Base-by-base conservation (phyloP, 2,888 invertebrate species). In the Brachypalpus laphriformis region DNA sequence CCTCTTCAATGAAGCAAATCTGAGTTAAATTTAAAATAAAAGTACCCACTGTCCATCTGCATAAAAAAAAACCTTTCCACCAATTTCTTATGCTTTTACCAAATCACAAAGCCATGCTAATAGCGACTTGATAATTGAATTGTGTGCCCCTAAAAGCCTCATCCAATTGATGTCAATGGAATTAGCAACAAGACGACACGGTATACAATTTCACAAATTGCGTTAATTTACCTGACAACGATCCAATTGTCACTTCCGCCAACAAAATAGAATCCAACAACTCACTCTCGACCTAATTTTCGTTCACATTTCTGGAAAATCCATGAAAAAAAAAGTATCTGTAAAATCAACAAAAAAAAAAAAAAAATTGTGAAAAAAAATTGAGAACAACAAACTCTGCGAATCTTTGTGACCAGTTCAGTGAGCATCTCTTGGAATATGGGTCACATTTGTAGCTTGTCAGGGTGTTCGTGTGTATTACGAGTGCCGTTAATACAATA, bases 331-430 rank as follows among this genome's bases (percentile, higher is more conserved):
- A 61, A 61, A 16, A 31, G 45, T 11, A 18, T 18, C 37, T 8
- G 25, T 7, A 72, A 68, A 28, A 51, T 37, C 1, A 25, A 7
- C 42, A 18, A 22, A 37, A 61, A 70, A 70, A 31, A 65, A 56
- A 63, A 59, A 59, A 47, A 56, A 57, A n/a, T n/a, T n/a, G n/a
- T n/a, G n/a, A n/a, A 47, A 34, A 63, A 25, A 28, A 72, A 72
- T 25, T 56, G 74, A 28, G 63, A 42, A 40, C 63, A 56, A 76
- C 65, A 76, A 76, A 34, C 66, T 61, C 66, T 31, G 65, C n/a
- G 65, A 47, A 25, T 37, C 54, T 68, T 68, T 42, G 40, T 31
- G 57, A 70, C 70, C 74, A 54, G 74, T 63, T 54, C 63, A 42
- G 54, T 63, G 63, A 76, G 47, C 57, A 74, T 34, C 11, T 20